Percentiles rank a stretch among this genome's conserved stretches.
Evolutionary conservation across 2,888 invertebrate genomes (phyloP).

Genomic region (Chironomus tentans): DNA sequence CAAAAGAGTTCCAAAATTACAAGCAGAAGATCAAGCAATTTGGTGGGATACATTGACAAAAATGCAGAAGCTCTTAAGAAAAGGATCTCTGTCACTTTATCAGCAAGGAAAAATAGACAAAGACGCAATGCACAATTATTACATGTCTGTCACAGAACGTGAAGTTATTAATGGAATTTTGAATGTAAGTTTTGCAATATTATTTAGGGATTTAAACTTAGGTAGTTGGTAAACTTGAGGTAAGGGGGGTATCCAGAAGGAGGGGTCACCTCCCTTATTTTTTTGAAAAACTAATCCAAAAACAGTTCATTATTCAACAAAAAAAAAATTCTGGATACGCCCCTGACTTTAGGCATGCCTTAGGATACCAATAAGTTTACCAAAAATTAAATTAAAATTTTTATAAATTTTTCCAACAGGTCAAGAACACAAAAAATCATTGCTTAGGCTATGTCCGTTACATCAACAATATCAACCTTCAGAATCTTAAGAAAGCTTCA

Average conservation of each 20-base stretch:
- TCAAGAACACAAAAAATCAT: conserved; percentile 90
- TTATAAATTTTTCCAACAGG: conserved; percentile 42
- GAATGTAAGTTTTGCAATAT: conserved; percentile 39
- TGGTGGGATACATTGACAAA: conserved; percentile 98
- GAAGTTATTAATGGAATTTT: conserved; percentile 95
- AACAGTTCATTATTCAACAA: too few species aligned
- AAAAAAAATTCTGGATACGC: too few species aligned
- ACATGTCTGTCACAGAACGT: conserved; percentile 99
- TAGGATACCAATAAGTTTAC: too few species aligned
- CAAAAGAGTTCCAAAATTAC: conserved; percentile 90
- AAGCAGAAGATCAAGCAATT: conserved; percentile 90
- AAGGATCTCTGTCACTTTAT: conserved; percentile 79
- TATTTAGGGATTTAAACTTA: too few species aligned
- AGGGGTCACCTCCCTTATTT: too few species aligned
- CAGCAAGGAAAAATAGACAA: conserved; percentile 78
- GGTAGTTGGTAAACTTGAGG: too few species aligned
- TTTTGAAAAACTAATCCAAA: too few species aligned
- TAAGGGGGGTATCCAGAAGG: too few species aligned
- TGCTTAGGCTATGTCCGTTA: conserved; percentile 90
- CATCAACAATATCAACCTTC: conserved; percentile 94
- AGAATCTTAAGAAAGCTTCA: conserved; percentile 87
- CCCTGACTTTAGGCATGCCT: too few species aligned
- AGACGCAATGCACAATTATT: conserved; percentile 94
- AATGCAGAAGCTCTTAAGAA: conserved; percentile 89
- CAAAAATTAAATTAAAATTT: too few species aligned